Percentiles rank a stretch among this genome's conserved stretches.
Conservation (phyloP, 1,140 invertebrate genomes). For the Drosophila prosaltans region DNA sequence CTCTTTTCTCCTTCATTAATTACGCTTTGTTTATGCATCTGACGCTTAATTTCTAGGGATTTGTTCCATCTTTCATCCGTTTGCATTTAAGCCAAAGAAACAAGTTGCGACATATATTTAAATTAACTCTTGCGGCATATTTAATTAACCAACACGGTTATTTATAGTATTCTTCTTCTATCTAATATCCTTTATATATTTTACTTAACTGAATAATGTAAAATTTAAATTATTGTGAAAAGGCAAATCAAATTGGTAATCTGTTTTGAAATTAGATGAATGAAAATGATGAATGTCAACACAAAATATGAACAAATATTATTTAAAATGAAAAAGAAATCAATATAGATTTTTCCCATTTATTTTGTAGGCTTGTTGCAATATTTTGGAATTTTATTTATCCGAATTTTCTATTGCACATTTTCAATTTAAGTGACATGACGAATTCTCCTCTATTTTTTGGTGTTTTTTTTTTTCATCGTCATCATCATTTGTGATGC, state of each 20-base stretch:
- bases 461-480: neutral
- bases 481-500: conserved; percentile 39
- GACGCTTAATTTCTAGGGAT: neutral
- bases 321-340: too few species aligned
- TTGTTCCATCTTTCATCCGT: neutral
- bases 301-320: too few species aligned
- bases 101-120: neutral
- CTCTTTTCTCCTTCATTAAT: conserved; percentile 44
- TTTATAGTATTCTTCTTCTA: too few species aligned
- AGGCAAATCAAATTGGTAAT: too few species aligned
- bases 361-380: too few species aligned
- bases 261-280: too few species aligned
- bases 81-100: neutral
- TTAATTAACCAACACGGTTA: neutral
- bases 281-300: too few species aligned
- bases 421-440: neutral
- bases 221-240: too few species aligned
- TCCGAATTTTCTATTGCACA: neutral
- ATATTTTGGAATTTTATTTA: too few species aligned
- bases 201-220: too few species aligned
- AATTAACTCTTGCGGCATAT: neutral
- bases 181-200: too few species aligned
- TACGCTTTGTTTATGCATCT: conserved; percentile 69
- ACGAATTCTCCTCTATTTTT: neutral
- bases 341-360: too few species aligned